Evolutionary conservation across 2,113 vertebrate genomes (phyloP), one percentile per base, ranked within the genome.

Genomic region (Tonatia bakeri): DNA sequence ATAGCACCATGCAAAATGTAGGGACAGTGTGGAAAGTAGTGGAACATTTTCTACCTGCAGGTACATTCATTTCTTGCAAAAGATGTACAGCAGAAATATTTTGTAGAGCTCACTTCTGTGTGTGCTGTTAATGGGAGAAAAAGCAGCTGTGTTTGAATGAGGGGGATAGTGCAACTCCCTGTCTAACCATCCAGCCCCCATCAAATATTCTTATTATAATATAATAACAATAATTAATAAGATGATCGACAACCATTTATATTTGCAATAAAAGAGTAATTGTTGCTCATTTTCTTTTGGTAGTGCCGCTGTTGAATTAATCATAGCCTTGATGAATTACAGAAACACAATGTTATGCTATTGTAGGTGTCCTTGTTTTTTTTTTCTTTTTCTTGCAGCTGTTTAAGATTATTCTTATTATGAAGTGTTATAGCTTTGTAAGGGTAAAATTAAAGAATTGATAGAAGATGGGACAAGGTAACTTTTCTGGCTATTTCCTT

Each of bases 141-240:
- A 72, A 93, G 87, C 81, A 72, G 72, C 92, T 96, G 38, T 75
- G 91, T 89, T 93, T 91, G 88, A 94, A 93, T 20, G 67, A 94
- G 26, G 40, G 28, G 91, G 90, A 92, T 38, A 52, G 61, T 6
- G 91, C 47, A 93, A 50, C 38, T 96, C 26, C 28, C 40, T 45
- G 38, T 88, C 54, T 72, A 94, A 61, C 73, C 64, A 89, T 89
- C 64, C 36, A 91, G 73, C n/a, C 50, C 26, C 77, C 87, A 87
- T 69, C 90, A 97, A 92, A 94, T 96, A 94, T 96, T 93, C 94
- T 93, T 94, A 97, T 93, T 95, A 91, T 95, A 95, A 90, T 94
- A 91, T 97, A 96, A 95, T 93, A 91, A 97, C 54, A 95, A 96
- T 97, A 97, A 97, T 97, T 97, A 97, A 96, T 96, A 97, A 97